phyloP scores from a whole-genome alignment of 2,888 invertebrate species.

The Eupelmus urozonus region DNA sequence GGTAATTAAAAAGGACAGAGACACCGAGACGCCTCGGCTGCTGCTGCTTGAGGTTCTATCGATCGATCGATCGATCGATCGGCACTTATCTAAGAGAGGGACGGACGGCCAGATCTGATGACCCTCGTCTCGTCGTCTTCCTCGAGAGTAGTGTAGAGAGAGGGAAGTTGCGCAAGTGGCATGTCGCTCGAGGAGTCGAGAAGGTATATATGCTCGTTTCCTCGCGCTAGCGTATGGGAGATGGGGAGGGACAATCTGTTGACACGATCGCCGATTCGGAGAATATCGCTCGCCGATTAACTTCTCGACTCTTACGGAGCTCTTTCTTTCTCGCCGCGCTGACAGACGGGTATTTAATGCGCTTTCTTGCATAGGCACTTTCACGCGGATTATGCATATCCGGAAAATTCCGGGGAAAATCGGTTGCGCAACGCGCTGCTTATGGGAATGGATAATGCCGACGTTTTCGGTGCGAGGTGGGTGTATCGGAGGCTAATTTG shows the following conservation, averaged over 20 bases:
- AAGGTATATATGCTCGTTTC: not conserved
- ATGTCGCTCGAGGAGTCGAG: conserved; percentile 15
- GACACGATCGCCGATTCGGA: conserved; percentile 67
- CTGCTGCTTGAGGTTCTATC: conserved; percentile 37
- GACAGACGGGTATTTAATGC: not conserved
- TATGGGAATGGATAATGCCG: too few relatives aligned
- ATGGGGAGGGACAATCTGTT: conserved; percentile 63
- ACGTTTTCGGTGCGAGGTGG: too few relatives aligned
- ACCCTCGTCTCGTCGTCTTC: conserved; percentile 12
- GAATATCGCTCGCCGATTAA: conserved; percentile 48
- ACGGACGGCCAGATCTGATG: conserved; percentile 14
- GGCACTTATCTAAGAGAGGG: conserved; percentile 27
- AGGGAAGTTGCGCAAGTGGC: conserved; percentile 21
- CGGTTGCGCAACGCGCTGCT: too few relatives aligned
- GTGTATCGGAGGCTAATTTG: too few relatives aligned
- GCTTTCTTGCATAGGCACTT: not conserved
- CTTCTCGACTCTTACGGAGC: conserved; percentile 19
- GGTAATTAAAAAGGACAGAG: conserved; percentile 65
- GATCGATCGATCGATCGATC: conserved; percentile 63
- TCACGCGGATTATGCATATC: conserved; percentile 9
- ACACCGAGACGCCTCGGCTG: conserved; percentile 56
- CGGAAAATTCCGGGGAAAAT: too few relatives aligned
- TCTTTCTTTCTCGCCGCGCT: not conserved
- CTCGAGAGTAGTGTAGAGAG: not conserved
- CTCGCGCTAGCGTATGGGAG: not conserved